A percentile compares a stretch with the other conserved stretches of the same genome.
Evolutionary conservation across 2,888 invertebrate species (phyloP).

Genomic region (Serripes groenlandicus): DNA sequence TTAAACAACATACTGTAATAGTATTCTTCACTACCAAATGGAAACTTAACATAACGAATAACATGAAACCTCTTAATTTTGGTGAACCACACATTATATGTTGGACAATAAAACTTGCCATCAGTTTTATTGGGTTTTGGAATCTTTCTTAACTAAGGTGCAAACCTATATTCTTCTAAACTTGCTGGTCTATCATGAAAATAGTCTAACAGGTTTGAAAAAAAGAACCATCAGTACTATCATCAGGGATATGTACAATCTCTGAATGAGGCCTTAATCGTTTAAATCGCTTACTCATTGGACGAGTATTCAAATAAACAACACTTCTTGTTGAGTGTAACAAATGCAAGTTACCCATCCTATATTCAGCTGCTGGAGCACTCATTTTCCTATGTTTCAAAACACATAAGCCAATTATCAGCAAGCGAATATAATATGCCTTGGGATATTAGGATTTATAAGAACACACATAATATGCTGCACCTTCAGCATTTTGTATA

Average conservation of each 20-base stretch:
- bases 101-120: background rate
- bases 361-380: slow-evolving; percentile 49
- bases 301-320: slow-evolving; percentile 42
- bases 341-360: slow-evolving; percentile 38
- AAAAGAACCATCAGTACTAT: slow-evolving; percentile 38
- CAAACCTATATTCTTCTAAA: slow-evolving; percentile 35
- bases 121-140: background rate
- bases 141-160: slow-evolving; percentile 35
- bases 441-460: slow-evolving; percentile 33
- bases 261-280: slow-evolving; percentile 14
- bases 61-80: background rate
- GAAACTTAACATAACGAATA: slow-evolving; percentile 30
- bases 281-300: slow-evolving; percentile 22
- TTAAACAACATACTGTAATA: slow-evolving; percentile 36
- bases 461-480: slow-evolving; percentile 53
- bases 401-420: slow-evolving; percentile 43
- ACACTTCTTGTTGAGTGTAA: slow-evolving; percentile 17
- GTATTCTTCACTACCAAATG: slow-evolving; percentile 41
- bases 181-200: slow-evolving; percentile 29
- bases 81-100: slow-evolving; percentile 36
- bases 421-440: slow-evolving; percentile 14
- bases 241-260: slow-evolving; percentile 4
- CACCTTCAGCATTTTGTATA: slow-evolving; percentile 51
- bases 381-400: slow-evolving; percentile 42
- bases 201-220: slow-evolving; percentile 37